phyloP scores from a whole-genome alignment of 2,888 invertebrate genomes.

The Anarsia innoxiella region DNA sequence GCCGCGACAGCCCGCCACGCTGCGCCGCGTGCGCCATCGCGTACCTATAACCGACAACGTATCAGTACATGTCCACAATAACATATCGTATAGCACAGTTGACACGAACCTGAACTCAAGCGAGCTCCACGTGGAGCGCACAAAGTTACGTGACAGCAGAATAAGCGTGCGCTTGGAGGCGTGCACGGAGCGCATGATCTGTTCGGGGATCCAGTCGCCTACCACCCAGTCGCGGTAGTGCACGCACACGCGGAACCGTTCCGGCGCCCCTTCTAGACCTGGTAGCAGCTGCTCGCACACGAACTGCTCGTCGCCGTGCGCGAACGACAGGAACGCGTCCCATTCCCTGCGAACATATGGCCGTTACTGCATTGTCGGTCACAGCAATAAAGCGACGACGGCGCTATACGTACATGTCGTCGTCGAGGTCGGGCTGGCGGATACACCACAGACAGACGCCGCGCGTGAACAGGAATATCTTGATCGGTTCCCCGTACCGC shows the following conservation, averaged over 20 bases:
- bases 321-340: conserved; percentile 86
- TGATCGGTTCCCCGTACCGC: not conserved
- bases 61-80: not conserved
- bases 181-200: conserved; percentile 5
- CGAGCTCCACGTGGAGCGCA: conserved; percentile 1
- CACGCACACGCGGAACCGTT: conserved; percentile 4
- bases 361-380: no score
- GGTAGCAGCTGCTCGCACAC: conserved; percentile 79
- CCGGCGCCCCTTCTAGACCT: conserved; percentile 57
- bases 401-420: not conserved
- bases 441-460: not conserved
- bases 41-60: not conserved
- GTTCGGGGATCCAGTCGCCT: conserved; percentile 16
- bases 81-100: not conserved
- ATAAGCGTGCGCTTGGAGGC: conserved; percentile 3
- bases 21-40: not conserved
- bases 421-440: not conserved
- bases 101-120: conserved; percentile 3
- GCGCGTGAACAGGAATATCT: not conserved
- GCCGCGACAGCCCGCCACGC: no score
- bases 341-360: not conserved
- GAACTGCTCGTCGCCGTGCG: conserved; percentile 83
- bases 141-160: conserved; percentile 4
- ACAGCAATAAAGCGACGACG: no score
- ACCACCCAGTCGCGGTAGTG: conserved; percentile 22